phyloP scores from a whole-genome alignment of 2,797 vertebrate species.

The Diplodus puntazzo region DNA sequence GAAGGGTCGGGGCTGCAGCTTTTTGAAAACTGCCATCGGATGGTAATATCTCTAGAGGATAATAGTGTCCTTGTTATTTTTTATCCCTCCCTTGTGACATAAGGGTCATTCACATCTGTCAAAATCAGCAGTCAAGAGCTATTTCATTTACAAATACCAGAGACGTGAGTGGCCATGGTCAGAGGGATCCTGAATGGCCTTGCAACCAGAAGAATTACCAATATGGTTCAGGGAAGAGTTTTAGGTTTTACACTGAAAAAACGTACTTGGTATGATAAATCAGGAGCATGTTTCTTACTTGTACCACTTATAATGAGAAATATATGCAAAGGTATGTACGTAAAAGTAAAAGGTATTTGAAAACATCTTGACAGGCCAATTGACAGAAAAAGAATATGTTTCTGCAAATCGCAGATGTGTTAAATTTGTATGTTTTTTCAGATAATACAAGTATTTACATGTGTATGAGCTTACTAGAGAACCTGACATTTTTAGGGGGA shows the following conservation, averaged over 20 bases:
- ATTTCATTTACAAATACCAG: constrained; percentile 25
- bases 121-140: constrained; percentile 24
- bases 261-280: background rate
- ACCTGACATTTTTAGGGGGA: too few species aligned
- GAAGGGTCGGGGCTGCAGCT: constrained; percentile 21
- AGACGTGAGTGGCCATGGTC: background rate
- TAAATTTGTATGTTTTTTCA: too few species aligned
- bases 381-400: too few species aligned
- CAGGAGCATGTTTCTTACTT: background rate
- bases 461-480: too few species aligned
- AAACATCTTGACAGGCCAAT: background rate
- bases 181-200: background rate
- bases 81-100: constrained; percentile 12
- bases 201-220: constrained; percentile 11
- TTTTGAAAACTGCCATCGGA: constrained; percentile 28
- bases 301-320: background rate
- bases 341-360: background rate
- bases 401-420: too few species aligned
- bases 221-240: background rate
- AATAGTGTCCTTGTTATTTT: constrained; percentile 21
- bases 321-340: background rate
- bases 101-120: constrained; percentile 25
- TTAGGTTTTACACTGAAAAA: background rate
- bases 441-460: too few species aligned
- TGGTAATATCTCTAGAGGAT: constrained; percentile 31